phyloP scores from a whole-genome alignment of 2,113 vertebrate genomes.

The Irena cyanogastra region DNA sequence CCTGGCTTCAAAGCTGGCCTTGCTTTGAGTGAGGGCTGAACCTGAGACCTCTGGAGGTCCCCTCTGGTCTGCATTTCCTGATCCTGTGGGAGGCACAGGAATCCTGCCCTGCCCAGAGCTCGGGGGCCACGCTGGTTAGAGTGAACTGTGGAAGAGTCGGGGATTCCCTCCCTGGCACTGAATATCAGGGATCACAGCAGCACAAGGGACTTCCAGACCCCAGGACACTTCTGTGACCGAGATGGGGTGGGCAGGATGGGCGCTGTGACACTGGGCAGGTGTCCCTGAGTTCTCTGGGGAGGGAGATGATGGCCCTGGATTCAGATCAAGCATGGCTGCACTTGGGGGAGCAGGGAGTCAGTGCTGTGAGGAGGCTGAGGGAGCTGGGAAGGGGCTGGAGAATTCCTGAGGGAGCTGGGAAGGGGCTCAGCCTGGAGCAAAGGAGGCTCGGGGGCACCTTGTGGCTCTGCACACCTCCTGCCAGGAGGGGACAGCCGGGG shows the following conservation, averaged over 20 bases:
- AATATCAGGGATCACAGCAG: too few species aligned
- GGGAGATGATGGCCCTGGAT: fast-evolving
- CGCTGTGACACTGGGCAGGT: fast-evolving
- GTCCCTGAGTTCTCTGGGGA: background rate
- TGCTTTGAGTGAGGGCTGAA: background rate
- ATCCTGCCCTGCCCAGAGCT: background rate
- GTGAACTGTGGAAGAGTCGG: fast-evolving
- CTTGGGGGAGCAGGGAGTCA: too few species aligned
- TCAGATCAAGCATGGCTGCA: background rate
- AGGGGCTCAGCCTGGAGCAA: background rate
- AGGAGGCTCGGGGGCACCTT: background rate
- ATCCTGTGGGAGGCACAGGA: too few species aligned
- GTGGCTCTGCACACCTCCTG: background rate
- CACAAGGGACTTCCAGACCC: background rate
- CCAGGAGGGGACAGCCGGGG: background rate
- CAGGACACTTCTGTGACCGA: fast-evolving
- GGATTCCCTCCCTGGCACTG: background rate
- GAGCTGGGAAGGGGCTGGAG: background rate
- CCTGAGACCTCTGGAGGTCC: background rate
- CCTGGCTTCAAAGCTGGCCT: background rate
- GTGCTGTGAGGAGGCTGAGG: background rate
- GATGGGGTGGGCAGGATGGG: background rate
- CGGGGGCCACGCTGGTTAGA: background rate
- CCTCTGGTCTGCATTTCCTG: background rate
- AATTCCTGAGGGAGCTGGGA: background rate